Evolutionary conservation across 2,797 vertebrate species (phyloP), one percentile per base, ranked within the genome.

Genomic region (Scyliorhinus canicula): DNA sequence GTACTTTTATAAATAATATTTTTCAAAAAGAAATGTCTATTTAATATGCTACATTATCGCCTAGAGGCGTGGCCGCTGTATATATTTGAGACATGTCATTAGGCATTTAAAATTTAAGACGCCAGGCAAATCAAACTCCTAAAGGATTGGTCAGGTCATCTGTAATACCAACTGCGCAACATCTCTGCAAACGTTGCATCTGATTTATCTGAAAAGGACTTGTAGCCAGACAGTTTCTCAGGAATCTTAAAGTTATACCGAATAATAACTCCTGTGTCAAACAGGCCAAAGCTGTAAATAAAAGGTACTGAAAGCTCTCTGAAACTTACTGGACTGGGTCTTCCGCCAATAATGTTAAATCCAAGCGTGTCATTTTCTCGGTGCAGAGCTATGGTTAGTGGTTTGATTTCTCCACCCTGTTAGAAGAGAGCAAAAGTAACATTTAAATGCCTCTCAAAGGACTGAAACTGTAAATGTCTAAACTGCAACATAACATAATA

Each of bases 341-440:
- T 96, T 95, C 97, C 97, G 95, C 97, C 97, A 95, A 97, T 95
- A 95, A 97, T 98, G 95, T 97, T 97, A 96, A 97, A 97, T 95
- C 97, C 97, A 96, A 97, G 96, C 7, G 97, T 96, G 95, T 97
- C 96, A 52, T 97, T 97, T 96, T 97, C 96, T 96, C 97, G 95
- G 94, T 97, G 96, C 35, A 98, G 95, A 95, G 97, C 96, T 95
- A 97, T 95, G 0, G 93, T 97, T 95, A 98, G 94, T 7, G 96
- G 95, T 77, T 97, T 97, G 85, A 95, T 82, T 74, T 96, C 96
- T 95, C 95, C 96, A 95, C 95, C 96, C 97, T 98, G 95, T 9
- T n/a, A 95, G 96, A 95, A 95, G 86, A 96, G 95, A 19, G 95
- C 3, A 84, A 71, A 50, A 96, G 96, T 26, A 28, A 9, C 71